Conservation (phyloP, 2,797 vertebrate species). For the Acomys russatus region DNA sequence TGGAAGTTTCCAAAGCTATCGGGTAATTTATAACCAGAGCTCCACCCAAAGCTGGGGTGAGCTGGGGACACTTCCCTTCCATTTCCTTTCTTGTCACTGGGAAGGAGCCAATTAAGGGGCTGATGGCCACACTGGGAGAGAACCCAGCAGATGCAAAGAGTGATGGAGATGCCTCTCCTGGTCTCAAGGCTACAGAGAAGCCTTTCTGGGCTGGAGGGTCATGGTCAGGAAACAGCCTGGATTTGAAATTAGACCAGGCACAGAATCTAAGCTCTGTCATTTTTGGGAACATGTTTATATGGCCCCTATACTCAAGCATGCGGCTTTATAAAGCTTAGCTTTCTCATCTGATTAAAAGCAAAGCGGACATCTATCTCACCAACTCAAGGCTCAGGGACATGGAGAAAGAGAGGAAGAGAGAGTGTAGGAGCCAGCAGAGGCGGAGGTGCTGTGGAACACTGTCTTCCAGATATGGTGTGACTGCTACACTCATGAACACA, state of each 20-base stretch:
- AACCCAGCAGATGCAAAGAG: neutral
- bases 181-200: fast-evolving
- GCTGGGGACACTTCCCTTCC: neutral
- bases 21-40: constrained; percentile 79
- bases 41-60: neutral
- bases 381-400: neutral
- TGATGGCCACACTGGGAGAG: fast-evolving
- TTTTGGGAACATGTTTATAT: neutral
- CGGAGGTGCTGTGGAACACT: neutral
- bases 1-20: constrained; percentile 81
- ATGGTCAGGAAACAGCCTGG: neutral
- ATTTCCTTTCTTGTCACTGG: neutral
- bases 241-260: neutral
- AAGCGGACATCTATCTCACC: neutral
- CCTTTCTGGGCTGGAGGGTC: neutral
- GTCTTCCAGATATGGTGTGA: neutral
- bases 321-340: neutral
- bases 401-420: neutral
- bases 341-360: neutral
- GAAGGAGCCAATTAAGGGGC: neutral
- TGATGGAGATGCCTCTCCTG: neutral
- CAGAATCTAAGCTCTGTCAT: neutral
- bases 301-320: neutral
- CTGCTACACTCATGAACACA: neutral
- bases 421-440: neutral